Base-by-base conservation (phyloP, 2,888 invertebrate genomes). In the Cremastobaeus sp. region DNA sequence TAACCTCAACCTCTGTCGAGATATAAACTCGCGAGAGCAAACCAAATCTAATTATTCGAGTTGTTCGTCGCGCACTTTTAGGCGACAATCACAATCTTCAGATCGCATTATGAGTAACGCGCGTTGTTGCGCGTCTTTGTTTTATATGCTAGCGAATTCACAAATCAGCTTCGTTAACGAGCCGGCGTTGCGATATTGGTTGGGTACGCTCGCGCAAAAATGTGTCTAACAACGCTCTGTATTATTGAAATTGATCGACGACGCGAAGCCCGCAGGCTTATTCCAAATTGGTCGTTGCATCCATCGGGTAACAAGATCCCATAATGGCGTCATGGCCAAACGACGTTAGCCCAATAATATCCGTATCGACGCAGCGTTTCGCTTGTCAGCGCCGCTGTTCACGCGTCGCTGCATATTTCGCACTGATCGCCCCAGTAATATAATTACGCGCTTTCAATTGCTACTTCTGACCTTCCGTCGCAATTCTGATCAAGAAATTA, bases 311-410 rank as follows among this genome's bases (percentile, higher is more conserved):
- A 81, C 77, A 73, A 77, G 77, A 78, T 82, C 57, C 74, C 62
- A 11, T 68, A 41, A 62, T 45, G 66, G 70, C 66, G 54, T 65
- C 71, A 69, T 74, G 74, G 60, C 52, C 59, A 75, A 79, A 81
- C 76, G 73, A 69, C 59, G 76, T 81, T 78, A 50, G 74, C 65
- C 77, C 77, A 80, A 81, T 80, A 77, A 72, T 74, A 78, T 75
- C 77, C 74, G 60, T 43, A 55, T 37, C 48, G 18, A 37, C 30
- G 18, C 25, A 8, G 3, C 11, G 39, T 37, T 34, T 39, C 30
- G 20, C 20, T 28, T 41, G 59, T 62, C 34, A 28, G 9, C 62
- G 34, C 15, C 34, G 41, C 50, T 21, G 48, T 50, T 62, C 39
- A 32, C 41, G 41, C 47, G 9, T 9, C 18, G 55, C 17, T 30